These are phyloP conservation scores for Crypturellus undulatus DNA, from an alignment of 2,113 vertebrate genomes.

Conservation along the genomic window DNA sequence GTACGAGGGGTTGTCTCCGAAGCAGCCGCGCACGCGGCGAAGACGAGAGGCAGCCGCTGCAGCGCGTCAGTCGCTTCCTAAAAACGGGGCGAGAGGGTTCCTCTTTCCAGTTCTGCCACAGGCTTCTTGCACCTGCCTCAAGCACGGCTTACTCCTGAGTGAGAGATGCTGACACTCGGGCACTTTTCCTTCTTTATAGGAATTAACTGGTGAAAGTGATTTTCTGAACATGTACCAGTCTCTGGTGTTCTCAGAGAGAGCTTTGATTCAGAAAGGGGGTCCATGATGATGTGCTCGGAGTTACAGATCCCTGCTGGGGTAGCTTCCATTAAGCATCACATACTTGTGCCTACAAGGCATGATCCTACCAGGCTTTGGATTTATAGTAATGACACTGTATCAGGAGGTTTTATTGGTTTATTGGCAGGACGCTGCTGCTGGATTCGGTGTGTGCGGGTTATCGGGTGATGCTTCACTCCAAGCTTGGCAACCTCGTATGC, in stretches of 20 bases:
- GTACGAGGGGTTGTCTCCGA: neutral
- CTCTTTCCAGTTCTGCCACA: neutral
- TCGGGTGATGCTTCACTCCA: too few relatives aligned
- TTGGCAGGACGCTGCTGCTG: neutral
- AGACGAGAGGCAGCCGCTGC: neutral
- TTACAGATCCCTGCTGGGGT: neutral
- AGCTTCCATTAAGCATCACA: neutral
- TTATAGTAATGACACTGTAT: neutral
- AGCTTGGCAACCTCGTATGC: neutral
- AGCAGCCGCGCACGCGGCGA: neutral
- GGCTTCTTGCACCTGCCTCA: neutral
- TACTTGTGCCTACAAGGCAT: neutral
- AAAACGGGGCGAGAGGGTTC: neutral
- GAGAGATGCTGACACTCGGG: neutral
- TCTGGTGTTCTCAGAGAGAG: neutral
- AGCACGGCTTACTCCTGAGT: neutral
- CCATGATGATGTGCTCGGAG: neutral
- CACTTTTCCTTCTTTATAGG: neutral
- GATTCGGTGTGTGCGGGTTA: neutral
- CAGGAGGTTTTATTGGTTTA: neutral
- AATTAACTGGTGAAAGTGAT: neutral
- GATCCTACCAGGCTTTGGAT: neutral
- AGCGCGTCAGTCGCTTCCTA: too few relatives aligned
- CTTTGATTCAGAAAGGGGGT: neutral
- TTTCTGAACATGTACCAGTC: neutral